A percentile compares a stretch with the other conserved stretches of the same genome.
Conservation (phyloP, 2,113 vertebrate species). For the Thunnus maccoyii region DNA sequence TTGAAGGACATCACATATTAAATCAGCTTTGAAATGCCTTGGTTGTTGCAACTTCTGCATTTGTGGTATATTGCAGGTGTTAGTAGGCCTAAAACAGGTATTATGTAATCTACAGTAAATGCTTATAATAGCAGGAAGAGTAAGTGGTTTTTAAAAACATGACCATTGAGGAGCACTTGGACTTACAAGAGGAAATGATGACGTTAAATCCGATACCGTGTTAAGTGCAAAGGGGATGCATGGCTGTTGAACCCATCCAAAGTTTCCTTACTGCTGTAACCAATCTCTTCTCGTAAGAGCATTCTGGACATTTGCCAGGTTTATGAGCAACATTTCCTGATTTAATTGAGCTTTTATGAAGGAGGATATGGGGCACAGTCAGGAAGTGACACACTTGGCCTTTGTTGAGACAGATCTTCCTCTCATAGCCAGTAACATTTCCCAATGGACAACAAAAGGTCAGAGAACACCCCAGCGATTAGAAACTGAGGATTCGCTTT, state of each 20-base stretch:
- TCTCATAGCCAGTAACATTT: slow-evolving; percentile 46
- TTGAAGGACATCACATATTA: background rate
- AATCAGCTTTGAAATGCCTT: background rate
- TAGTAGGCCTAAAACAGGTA: background rate
- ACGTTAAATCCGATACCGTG: slow-evolving; percentile 8
- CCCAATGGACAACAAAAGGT: slow-evolving; percentile 43
- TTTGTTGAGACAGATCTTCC: slow-evolving; percentile 72
- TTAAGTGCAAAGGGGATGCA: slow-evolving; percentile 11
- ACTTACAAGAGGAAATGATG: slow-evolving; percentile 30
- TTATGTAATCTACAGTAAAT: slow-evolving; percentile 50
- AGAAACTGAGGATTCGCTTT: slow-evolving; percentile 47
- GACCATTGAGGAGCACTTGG: background rate
- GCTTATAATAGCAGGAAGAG: background rate
- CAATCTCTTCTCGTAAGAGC: slow-evolving; percentile 12
- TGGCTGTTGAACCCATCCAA: slow-evolving; percentile 32
- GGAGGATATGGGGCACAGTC: slow-evolving; percentile 47
- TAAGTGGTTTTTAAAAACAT: slow-evolving; percentile 27
- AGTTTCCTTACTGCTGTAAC: slow-evolving; percentile 1
- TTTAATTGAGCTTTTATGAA: slow-evolving; percentile 50
- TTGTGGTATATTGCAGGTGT: slow-evolving; percentile 20
- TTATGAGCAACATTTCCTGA: slow-evolving; percentile 45
- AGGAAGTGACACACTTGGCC: slow-evolving; percentile 73
- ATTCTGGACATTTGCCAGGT: slow-evolving; percentile 30
- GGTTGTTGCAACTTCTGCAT: slow-evolving; percentile 44
- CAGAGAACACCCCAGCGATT: slow-evolving; percentile 44